Conservation (phyloP, 2,888 invertebrate genomes). For the Palloptera scutellata region DNA sequence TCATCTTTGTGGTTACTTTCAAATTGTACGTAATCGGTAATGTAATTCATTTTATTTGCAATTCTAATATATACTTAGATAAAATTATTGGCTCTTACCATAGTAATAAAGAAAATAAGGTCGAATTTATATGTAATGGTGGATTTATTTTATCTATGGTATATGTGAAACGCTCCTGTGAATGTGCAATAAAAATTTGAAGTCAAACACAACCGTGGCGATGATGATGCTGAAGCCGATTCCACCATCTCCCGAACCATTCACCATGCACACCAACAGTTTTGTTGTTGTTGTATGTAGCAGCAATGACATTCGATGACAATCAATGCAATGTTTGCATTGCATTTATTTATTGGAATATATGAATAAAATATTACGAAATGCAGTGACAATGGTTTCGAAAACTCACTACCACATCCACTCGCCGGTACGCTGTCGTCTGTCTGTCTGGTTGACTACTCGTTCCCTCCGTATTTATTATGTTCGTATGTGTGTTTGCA, state of each 20-base stretch:
- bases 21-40: too few relatives aligned
- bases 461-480: background rate
- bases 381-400: background rate
- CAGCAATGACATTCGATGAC: slow-evolving; percentile 52
- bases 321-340: slow-evolving; percentile 58
- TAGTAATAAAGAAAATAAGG: too few relatives aligned
- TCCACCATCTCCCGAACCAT: background rate
- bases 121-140: too few relatives aligned
- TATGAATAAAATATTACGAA: slow-evolving; percentile 58
- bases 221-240: too few relatives aligned
- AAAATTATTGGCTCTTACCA: too few relatives aligned
- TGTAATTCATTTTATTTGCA: too few relatives aligned
- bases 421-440: slow-evolving; percentile 4
- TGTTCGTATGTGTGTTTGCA: background rate
- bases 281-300: slow-evolving; percentile 10
- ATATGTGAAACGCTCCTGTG: too few relatives aligned
- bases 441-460: background rate
- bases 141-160: too few relatives aligned
- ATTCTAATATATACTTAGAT: too few relatives aligned
- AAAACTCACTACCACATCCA: background rate
- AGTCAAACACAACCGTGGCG: too few relatives aligned
- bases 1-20: too few relatives aligned
- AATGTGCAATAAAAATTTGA: too few relatives aligned
- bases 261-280: background rate
- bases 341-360: slow-evolving; percentile 59